phyloP scores from a whole-genome alignment of 92 coral and sea anemone species.

The Palythoa heliodiscus region DNA sequence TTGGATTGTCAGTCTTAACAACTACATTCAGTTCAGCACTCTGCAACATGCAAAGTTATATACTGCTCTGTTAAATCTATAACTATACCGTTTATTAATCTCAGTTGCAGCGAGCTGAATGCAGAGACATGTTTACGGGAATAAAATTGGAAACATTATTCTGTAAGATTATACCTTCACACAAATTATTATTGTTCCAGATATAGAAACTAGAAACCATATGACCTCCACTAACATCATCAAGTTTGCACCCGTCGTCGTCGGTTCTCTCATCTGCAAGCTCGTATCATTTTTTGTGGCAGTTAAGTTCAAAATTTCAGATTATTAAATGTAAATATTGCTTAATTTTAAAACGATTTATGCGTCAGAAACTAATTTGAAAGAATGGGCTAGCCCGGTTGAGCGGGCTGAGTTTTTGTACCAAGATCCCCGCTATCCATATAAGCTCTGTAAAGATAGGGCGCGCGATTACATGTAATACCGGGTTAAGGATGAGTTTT shows the following conservation, averaged over 20 bases:
- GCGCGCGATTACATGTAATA: too few relatives aligned
- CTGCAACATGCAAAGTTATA: not conserved
- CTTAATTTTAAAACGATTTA: constrained; percentile 14
- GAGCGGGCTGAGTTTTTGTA: too few relatives aligned
- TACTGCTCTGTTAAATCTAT: not conserved
- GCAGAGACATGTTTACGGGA: not conserved
- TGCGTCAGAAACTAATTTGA: constrained; percentile 35
- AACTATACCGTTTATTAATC: not conserved
- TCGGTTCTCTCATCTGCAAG: constrained; percentile 32
- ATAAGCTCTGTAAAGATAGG: too few relatives aligned
- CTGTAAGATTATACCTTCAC: too few relatives aligned
- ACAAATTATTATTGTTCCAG: too few relatives aligned
- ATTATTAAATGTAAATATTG: constrained; percentile 8
- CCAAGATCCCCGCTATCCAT: too few relatives aligned
- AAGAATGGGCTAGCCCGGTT: too few relatives aligned
- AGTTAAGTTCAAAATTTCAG: not conserved
- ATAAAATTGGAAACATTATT: too few relatives aligned
- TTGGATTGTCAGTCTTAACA: constrained; percentile 13
- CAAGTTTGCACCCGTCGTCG: too few relatives aligned
- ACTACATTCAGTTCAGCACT: not conserved
- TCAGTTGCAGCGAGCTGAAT: constrained; percentile 10
- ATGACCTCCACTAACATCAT: too few relatives aligned
- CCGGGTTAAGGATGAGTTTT: too few relatives aligned
- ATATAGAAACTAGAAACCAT: too few relatives aligned
- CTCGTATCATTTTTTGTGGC: not conserved